Evolutionary conservation across 64 coral and sea anemone species (phyloP).

Genomic region (Trachythela sp.): DNA sequence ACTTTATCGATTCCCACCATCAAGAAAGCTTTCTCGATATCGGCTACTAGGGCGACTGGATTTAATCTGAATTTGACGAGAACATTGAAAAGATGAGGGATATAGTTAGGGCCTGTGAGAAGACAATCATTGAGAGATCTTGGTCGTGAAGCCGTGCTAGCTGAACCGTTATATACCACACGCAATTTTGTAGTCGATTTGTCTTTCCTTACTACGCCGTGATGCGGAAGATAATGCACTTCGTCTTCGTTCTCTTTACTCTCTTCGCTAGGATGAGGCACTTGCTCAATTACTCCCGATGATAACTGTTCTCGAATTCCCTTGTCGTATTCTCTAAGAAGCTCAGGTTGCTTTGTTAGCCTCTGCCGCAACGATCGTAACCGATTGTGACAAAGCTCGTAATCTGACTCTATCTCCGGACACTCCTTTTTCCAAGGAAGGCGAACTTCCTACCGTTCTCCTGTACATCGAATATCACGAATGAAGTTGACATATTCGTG

Average conservation of each 20-base stretch:
- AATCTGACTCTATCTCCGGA: conserved; percentile 25
- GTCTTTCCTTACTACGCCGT: too few species aligned
- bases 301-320: conserved; percentile 62
- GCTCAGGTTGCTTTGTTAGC: conserved; percentile 51
- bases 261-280: not conserved
- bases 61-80: not conserved
- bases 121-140: too few species aligned
- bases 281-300: conserved; percentile 56
- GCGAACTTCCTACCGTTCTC: conserved; percentile 43
- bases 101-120: too few species aligned
- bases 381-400: conserved; percentile 1
- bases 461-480: conserved; percentile 44
- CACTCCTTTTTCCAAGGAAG: conserved; percentile 55
- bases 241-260: not conserved
- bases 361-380: not conserved
- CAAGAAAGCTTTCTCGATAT: too few species aligned
- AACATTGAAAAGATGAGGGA: not conserved
- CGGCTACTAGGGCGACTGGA: not conserved
- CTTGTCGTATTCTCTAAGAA: conserved; percentile 52
- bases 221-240: too few species aligned
- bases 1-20: too few species aligned
- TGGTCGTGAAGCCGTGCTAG: too few species aligned
- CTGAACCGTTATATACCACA: too few species aligned
- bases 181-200: too few species aligned
- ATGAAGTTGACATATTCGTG: too few species aligned